phyloP scores from a whole-genome alignment of 2,113 vertebrate genomes.

The Tetrao urogallus region DNA sequence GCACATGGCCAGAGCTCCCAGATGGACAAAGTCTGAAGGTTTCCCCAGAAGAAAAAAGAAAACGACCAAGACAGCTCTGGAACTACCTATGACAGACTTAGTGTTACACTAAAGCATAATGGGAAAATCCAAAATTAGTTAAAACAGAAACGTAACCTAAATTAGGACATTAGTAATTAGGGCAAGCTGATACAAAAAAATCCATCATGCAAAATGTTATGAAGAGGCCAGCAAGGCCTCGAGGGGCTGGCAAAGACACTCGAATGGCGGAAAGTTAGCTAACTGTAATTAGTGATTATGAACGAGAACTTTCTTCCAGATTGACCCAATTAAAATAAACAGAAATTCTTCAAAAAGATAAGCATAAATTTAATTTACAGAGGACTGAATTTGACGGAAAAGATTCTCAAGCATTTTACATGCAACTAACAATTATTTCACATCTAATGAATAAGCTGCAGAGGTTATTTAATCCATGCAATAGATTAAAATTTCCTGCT shows the following conservation, averaged over 20 bases:
- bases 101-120: neutral
- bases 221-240: slow-evolving; percentile 19
- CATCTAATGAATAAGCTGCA: neutral
- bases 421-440: neutral
- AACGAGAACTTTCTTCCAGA: slow-evolving; percentile 26
- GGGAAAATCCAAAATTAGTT: slow-evolving; percentile 35
- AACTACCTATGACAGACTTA: neutral
- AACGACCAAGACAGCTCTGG: neutral
- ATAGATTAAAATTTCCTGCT: slow-evolving; percentile 6
- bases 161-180: slow-evolving; percentile 57
- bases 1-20: neutral
- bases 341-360: slow-evolving; percentile 43
- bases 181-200: slow-evolving; percentile 61
- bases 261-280: slow-evolving; percentile 46
- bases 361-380: neutral
- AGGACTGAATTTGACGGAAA: slow-evolving; percentile 9
- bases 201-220: neutral
- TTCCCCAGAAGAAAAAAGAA: neutral
- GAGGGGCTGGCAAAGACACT: neutral
- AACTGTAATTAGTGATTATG: slow-evolving; percentile 49
- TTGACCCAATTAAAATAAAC: slow-evolving; percentile 64
- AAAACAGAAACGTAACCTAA: slow-evolving; percentile 33
- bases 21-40: neutral
- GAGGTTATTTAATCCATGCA: neutral
- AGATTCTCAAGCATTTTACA: neutral